Evolutionary conservation across 2,888 invertebrate genomes (phyloP).

Genomic region (Trachelus stipa): DNA sequence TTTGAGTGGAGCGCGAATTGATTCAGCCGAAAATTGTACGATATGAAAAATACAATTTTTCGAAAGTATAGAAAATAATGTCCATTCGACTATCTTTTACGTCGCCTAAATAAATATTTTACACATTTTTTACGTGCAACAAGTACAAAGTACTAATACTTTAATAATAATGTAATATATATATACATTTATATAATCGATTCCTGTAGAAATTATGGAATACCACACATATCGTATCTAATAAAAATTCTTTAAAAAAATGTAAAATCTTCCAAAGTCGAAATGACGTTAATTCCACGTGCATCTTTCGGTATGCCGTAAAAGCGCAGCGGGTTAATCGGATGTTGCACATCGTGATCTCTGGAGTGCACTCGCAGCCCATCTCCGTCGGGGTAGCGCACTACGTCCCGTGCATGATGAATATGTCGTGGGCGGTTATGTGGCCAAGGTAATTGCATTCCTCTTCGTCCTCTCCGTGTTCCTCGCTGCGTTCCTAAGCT

Average conservation of each 20-base stretch:
- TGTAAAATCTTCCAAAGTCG: neutral
- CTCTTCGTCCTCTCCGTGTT: constrained; percentile 28
- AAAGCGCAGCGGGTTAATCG: neutral
- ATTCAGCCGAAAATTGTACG: neutral
- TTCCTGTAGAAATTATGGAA: neutral
- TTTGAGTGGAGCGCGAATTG: neutral
- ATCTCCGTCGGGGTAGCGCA: constrained; percentile 44
- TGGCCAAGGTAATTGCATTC: constrained; percentile 54
- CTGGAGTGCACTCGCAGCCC: constrained; percentile 42
- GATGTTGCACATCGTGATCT: constrained; percentile 3
- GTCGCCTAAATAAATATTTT: too few relatives aligned
- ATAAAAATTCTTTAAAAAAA: neutral
- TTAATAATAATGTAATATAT: neutral
- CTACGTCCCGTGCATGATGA: constrained; percentile 36
- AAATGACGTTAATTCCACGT: neutral
- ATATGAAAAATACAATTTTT: neutral
- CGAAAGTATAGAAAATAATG: neutral
- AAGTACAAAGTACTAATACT: too few relatives aligned
- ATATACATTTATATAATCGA: neutral
- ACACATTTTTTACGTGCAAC: neutral
- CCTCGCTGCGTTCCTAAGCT: neutral
- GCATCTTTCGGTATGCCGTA: neutral
- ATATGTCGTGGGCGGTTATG: constrained; percentile 47
- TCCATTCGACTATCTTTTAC: neutral
- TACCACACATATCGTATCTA: neutral